Evolutionary conservation across 2,888 invertebrate genomes (phyloP), one percentile per base, ranked within the genome.

Genomic region (Masnerella sp.): DNA sequence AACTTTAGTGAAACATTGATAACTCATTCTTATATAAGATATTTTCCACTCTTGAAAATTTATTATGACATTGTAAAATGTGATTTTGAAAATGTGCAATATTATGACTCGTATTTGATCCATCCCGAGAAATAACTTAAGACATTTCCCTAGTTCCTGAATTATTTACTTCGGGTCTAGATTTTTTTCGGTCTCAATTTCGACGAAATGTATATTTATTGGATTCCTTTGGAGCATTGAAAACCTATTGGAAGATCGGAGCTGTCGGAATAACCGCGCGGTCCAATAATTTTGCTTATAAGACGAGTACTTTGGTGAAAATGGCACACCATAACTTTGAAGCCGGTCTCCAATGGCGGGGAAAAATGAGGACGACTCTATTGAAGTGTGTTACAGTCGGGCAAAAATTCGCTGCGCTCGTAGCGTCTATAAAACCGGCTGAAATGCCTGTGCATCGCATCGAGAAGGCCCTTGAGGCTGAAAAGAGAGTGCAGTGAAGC

Each of bases 311-410:
- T 73, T 68, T 45, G 17, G 68, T 68, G 77, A 77, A 79, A 79
- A 79, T 80, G 76, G 78, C 77, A 71, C 76, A 73, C 76, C 76
- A 77, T 80, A 79, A 80, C 76, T 78, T 78, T 71, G 74, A 52
- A 70, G 72, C 67, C 61, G 72, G 64, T 73, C 72, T 62, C 47
- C 68, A 54, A 40, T 76, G 79, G 77, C 73, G 75, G 76, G 75
- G 76, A 83, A 79, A 81, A 83, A 82, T 82, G 80, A 80, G 79
- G 77, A 70, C 75, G 80, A 81, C 79, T 76, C 76, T 75, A 74
- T 79, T 74, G 78, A 72, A 78, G 75, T 73, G 71, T 74, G 78
- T 75, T 74, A 74, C 73, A 70, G 67, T 67, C 34, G 54, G 47
- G 56, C 38, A 68, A 68, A 74, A 74, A 45, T 68, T 54, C 43